Percentiles rank a stretch among this genome's conserved stretches.
Evolutionary conservation across 2,797 vertebrate genomes (phyloP).

Genomic region (Clarias fuscus): DNA sequence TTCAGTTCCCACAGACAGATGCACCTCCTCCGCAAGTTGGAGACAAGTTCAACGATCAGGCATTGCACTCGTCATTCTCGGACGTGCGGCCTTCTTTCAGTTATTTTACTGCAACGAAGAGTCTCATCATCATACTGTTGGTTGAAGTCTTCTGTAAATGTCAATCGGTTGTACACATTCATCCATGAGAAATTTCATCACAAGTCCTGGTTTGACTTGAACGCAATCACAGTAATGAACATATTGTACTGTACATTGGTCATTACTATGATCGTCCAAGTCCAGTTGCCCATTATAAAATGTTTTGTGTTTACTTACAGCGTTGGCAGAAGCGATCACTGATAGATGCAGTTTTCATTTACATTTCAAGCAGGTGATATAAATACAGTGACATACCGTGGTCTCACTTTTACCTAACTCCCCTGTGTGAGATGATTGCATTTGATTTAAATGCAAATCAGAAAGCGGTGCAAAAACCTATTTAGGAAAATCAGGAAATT

Average conservation of each 20-base stretch:
- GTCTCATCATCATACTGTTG: no score
- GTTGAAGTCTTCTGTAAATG: no score
- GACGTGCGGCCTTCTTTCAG: no score
- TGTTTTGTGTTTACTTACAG: neutral
- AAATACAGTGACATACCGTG: neutral
- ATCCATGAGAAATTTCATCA: no score
- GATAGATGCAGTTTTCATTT: constrained; percentile 13
- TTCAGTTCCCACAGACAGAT: no score
- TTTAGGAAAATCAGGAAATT: constrained; percentile 1
- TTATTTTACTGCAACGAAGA: no score
- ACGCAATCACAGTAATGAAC: no score
- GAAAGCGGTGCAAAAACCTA: neutral
- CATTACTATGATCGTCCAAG: neutral
- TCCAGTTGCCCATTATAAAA: neutral
- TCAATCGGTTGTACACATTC: no score
- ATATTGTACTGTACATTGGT: neutral
- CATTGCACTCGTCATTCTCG: no score
- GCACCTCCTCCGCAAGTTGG: no score
- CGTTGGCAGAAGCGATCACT: neutral
- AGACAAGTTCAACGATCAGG: no score
- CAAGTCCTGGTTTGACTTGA: no score
- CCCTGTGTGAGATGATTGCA: neutral
- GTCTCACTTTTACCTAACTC: neutral
- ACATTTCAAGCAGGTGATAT: constrained; percentile 16
- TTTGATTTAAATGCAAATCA: constrained; percentile 31